Evolutionary conservation across 2,113 vertebrate species (phyloP).

Genomic region (Thymallus thymallus): DNA sequence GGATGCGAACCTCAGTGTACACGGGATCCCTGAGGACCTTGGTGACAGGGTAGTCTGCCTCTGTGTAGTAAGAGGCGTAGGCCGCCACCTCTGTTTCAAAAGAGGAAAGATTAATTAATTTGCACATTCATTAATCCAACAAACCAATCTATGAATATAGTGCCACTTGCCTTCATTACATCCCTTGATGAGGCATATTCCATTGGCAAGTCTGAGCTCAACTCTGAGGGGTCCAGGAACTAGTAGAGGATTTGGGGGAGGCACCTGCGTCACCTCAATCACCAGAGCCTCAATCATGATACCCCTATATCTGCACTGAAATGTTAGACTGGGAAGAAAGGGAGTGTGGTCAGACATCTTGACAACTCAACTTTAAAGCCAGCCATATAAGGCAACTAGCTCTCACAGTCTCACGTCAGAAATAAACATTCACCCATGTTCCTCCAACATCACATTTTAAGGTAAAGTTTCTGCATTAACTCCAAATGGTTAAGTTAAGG

Average conservation of each 20-base stretch:
- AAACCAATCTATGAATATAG: not conserved
- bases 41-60: slow-evolving; percentile 66
- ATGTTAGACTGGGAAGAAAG: slow-evolving; percentile 53
- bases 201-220: slow-evolving; percentile 66
- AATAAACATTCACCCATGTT: too few species aligned
- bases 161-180: slow-evolving; percentile 53
- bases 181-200: slow-evolving; percentile 61
- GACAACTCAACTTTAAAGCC: too few species aligned
- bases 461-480: too few species aligned
- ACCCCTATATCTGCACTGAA: slow-evolving; percentile 67
- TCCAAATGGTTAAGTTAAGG: too few species aligned
- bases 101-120: not conserved
- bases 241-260: slow-evolving; percentile 59
- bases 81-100: slow-evolving; percentile 41
- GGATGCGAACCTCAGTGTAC: slow-evolving; percentile 64
- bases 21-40: slow-evolving; percentile 62
- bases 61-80: slow-evolving; percentile 61
- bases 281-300: slow-evolving; percentile 54
- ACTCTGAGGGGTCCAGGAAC: slow-evolving; percentile 65
- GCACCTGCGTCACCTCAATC: slow-evolving; percentile 48
- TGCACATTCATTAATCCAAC: not conserved
- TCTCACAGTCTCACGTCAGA: too few species aligned
- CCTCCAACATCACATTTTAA: too few species aligned
- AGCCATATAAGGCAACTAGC: too few species aligned
- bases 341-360: not conserved